Conservation (phyloP, 2,888 invertebrate species). For the Melipona bicolor region DNA sequence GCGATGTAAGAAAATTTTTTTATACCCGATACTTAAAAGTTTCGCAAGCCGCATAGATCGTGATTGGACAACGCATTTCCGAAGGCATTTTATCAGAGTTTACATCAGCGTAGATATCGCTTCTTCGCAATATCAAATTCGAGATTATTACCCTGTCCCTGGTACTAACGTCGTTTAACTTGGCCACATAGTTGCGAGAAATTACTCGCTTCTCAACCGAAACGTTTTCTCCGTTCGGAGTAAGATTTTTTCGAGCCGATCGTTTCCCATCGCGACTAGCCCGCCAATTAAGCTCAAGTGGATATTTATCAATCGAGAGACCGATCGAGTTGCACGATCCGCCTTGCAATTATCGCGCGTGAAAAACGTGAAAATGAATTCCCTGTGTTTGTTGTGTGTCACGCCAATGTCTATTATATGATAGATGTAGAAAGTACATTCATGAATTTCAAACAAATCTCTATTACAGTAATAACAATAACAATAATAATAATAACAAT, state of each 20-base stretch:
- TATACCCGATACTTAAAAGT: not conserved
- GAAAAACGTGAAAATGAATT: constrained; percentile 10
- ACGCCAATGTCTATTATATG: not conserved
- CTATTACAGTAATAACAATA: too few species aligned
- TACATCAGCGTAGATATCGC: not conserved
- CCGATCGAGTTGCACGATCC: not conserved
- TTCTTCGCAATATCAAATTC: constrained; percentile 31
- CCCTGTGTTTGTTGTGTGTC: not conserved
- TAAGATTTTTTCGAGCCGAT: constrained; percentile 29
- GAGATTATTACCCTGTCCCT: constrained; percentile 6
- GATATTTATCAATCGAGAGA: constrained; percentile 20
- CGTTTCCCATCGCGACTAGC: constrained; percentile 12
- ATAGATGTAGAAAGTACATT: too few species aligned
- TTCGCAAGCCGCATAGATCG: not conserved
- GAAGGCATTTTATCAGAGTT: not conserved
- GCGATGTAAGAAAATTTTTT: not conserved
- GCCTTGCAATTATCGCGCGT: not conserved
- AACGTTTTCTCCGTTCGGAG: constrained; percentile 12
- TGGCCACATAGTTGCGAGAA: constrained; percentile 21
- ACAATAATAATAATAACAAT: too few species aligned
- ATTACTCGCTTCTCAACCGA: constrained; percentile 42
- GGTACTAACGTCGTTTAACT: not conserved
- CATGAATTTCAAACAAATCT: too few species aligned
- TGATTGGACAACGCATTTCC: not conserved
- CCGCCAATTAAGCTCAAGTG: not conserved